Conservation (phyloP, 2,797 vertebrate genomes). For the Arremon brunneinucha region DNA sequence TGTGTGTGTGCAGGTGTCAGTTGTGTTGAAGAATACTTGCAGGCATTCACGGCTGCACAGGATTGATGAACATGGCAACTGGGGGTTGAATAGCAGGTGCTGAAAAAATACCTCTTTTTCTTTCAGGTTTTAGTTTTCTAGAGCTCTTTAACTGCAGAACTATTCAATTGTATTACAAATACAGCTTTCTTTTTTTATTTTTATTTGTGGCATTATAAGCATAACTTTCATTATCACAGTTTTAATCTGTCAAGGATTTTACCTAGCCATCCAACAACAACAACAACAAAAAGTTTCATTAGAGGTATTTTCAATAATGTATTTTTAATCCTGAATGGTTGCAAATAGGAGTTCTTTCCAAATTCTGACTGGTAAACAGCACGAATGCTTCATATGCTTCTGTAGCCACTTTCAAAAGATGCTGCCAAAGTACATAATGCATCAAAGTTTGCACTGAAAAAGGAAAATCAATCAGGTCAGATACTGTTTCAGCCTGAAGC, state of each 20-base stretch:
- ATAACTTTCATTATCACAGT: neutral
- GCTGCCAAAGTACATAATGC: constrained; percentile 44
- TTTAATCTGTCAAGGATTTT: neutral
- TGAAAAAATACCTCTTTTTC: neutral
- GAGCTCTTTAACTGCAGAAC: neutral
- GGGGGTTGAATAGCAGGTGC: constrained; percentile 27
- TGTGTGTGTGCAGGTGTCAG: constrained; percentile 38
- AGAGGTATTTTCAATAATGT: neutral
- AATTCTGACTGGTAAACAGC: constrained; percentile 53
- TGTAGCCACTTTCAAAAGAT: constrained; percentile 46
- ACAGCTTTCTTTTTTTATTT: neutral
- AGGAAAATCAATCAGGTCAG: constrained; percentile 44
- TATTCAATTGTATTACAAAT: neutral
- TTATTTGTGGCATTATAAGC: neutral
- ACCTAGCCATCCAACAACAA: neutral
- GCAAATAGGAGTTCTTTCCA: constrained; percentile 32
- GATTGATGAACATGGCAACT: constrained; percentile 4
- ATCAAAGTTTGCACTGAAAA: constrained; percentile 52
- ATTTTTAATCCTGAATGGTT: constrained; percentile 46
- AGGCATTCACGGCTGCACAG: neutral
- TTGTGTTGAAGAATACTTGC: constrained; percentile 5
- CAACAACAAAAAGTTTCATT: neutral
- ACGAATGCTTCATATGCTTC: constrained; percentile 21
- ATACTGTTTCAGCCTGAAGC: constrained; percentile 42
- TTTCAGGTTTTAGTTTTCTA: neutral